Evolutionary conservation across 2,797 vertebrate genomes (phyloP).

Genomic region (Merluccius polli): DNA sequence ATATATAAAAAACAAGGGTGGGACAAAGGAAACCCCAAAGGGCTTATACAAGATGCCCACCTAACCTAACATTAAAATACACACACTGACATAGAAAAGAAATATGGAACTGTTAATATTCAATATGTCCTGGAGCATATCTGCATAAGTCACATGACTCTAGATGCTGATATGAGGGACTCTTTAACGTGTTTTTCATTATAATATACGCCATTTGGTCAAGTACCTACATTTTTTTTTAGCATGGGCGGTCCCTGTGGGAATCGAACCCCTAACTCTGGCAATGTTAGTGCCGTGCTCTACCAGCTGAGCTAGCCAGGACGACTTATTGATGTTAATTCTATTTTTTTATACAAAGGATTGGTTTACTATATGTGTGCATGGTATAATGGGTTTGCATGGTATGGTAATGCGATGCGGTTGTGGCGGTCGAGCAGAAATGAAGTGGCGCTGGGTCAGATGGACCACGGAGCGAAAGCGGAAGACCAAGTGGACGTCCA

Average conservation of each 20-base stretch:
- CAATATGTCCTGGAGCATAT: not conserved
- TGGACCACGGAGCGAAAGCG: conserved; percentile 66
- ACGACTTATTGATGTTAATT: not conserved
- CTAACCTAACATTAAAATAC: no score
- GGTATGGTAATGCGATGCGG: not conserved
- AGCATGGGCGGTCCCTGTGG: no score
- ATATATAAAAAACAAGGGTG: no score
- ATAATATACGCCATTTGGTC: no score
- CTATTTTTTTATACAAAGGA: not conserved
- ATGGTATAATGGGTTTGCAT: not conserved
- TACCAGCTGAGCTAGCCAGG: no score
- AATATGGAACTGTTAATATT: no score
- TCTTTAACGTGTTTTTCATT: not conserved
- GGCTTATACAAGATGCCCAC: no score
- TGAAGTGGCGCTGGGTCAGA: conserved; percentile 76
- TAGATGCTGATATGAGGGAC: not conserved
- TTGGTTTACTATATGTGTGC: not conserved
- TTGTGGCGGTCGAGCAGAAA: conserved; percentile 68
- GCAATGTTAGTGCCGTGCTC: no score
- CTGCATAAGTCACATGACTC: not conserved
- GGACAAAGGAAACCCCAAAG: no score
- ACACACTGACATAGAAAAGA: no score
- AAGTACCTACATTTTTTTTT: no score
- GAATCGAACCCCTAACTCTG: no score
- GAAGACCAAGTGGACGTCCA: conserved; percentile 45